phyloP scores from a whole-genome alignment of 2,888 invertebrate species.

The Philopedon plagiatum region DNA sequence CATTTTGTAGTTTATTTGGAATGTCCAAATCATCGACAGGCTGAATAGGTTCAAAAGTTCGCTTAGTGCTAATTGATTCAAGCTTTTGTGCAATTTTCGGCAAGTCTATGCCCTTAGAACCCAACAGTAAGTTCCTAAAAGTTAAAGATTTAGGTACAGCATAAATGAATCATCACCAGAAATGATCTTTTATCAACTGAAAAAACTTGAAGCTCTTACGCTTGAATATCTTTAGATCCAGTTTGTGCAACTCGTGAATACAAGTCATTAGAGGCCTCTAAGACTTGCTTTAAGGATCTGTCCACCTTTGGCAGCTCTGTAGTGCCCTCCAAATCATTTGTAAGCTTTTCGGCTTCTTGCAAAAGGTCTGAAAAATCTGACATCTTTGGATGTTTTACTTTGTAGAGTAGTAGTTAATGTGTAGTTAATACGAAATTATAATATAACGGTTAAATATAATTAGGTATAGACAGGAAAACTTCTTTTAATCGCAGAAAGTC shows the following conservation, averaged over 20 bases:
- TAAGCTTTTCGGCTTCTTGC: constrained; percentile 92
- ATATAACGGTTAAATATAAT: no score
- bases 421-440: no score
- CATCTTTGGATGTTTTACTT: no score
- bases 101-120: constrained; percentile 93
- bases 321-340: constrained; percentile 89
- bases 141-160: not conserved
- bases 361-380: constrained; percentile 88
- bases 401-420: no score
- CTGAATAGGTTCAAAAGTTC: constrained; percentile 91
- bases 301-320: constrained; percentile 90
- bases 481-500: no score
- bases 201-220: constrained; percentile 74
- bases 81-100: constrained; percentile 94
- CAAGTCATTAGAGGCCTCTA: constrained; percentile 91
- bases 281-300: constrained; percentile 90
- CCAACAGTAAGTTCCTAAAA: constrained; percentile 86
- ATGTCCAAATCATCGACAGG: constrained; percentile 94
- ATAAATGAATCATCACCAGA: not conserved
- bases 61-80: constrained; percentile 87
- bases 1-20: constrained; percentile 90
- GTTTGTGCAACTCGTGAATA: constrained; percentile 89
- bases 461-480: no score
- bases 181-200: no score
- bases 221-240: constrained; percentile 92